A percentile compares a stretch with the other conserved stretches of the same genome.
These are phyloP conservation scores for Drosophila bifasciata DNA, from an alignment of 1,140 invertebrate species.

Conservation along the genomic window DNA sequence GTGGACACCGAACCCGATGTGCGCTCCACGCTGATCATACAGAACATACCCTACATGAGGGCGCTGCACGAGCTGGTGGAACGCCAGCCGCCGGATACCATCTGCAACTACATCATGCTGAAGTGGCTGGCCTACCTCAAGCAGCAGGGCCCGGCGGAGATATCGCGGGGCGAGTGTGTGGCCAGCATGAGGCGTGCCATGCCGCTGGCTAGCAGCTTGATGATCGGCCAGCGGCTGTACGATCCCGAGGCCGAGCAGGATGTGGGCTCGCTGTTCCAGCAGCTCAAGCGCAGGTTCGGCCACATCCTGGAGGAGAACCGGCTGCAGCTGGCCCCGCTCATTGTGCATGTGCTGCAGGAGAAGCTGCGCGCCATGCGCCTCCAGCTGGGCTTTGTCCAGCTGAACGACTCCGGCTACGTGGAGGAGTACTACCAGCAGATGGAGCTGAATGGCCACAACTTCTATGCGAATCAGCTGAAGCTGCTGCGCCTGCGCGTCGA, in stretches of 20 bases:
- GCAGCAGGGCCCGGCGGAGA: constrained; percentile 69
- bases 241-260: constrained; percentile 31
- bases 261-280: constrained; percentile 39
- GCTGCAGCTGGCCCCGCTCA: constrained; percentile 53
- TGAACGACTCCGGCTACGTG: constrained; percentile 46
- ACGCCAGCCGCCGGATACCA: constrained; percentile 44
- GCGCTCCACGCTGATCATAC: constrained; percentile 67
- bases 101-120: constrained; percentile 80
- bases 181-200: constrained; percentile 70
- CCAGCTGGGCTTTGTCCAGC: constrained; percentile 61
- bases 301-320: constrained; percentile 67
- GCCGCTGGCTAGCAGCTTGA: constrained; percentile 72
- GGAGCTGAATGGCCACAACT: constrained; percentile 59
- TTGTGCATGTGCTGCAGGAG: constrained; percentile 57
- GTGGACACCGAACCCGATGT: constrained; percentile 23
- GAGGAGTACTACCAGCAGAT: constrained; percentile 58
- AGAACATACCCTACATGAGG: constrained; percentile 72
- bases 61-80: constrained; percentile 57
- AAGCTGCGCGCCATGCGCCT: constrained; percentile 64
- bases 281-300: constrained; percentile 56
- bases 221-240: constrained; percentile 66
- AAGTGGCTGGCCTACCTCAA: constrained; percentile 68
- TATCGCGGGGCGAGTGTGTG: constrained; percentile 68
- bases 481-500: constrained; percentile 63
- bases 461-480: constrained; percentile 73